A percentile compares a stretch with the other conserved stretches of the same genome.
Evolutionary conservation across 2,888 invertebrate species (phyloP).

Genomic region (Meandrusa payeni): DNA sequence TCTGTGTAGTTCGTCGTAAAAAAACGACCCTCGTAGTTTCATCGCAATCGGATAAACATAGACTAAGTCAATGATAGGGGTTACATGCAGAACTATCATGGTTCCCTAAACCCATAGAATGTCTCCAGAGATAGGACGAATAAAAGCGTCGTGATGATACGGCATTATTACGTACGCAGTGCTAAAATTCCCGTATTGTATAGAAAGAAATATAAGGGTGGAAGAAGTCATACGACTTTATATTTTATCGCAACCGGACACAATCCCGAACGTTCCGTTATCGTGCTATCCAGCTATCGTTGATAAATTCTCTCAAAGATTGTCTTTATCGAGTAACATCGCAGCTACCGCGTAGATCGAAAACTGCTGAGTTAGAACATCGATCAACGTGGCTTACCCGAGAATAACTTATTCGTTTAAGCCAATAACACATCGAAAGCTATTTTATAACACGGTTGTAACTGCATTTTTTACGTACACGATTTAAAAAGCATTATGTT

Average conservation of each 20-base stretch:
- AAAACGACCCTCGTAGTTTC: too few species aligned
- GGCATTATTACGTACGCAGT: too few species aligned
- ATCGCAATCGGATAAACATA: too few species aligned
- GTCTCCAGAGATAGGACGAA: too few species aligned
- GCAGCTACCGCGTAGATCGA: slow-evolving; percentile 65
- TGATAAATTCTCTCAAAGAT: slow-evolving; percentile 39
- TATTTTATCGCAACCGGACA: slow-evolving; percentile 1
- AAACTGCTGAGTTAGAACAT: slow-evolving; percentile 75
- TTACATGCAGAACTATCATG: too few species aligned
- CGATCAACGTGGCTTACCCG: slow-evolving; percentile 64
- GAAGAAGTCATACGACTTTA: too few species aligned
- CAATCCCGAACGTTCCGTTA: background rate
- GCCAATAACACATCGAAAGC: slow-evolving; percentile 33
- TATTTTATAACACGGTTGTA: slow-evolving; percentile 21
- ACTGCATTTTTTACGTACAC: slow-evolving; percentile 8
- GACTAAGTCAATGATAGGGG: too few species aligned
- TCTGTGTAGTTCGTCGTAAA: too few species aligned
- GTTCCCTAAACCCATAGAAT: too few species aligned
- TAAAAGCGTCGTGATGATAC: too few species aligned
- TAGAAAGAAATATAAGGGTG: too few species aligned
- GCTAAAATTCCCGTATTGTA: too few species aligned
- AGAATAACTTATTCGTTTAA: slow-evolving; percentile 42
- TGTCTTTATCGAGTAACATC: slow-evolving; percentile 39
- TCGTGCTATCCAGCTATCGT: slow-evolving; percentile 28
- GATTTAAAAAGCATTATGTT: slow-evolving; percentile 17